phyloP scores from a whole-genome alignment of 2,888 invertebrate genomes.

The Ennomos fuscantarius region DNA sequence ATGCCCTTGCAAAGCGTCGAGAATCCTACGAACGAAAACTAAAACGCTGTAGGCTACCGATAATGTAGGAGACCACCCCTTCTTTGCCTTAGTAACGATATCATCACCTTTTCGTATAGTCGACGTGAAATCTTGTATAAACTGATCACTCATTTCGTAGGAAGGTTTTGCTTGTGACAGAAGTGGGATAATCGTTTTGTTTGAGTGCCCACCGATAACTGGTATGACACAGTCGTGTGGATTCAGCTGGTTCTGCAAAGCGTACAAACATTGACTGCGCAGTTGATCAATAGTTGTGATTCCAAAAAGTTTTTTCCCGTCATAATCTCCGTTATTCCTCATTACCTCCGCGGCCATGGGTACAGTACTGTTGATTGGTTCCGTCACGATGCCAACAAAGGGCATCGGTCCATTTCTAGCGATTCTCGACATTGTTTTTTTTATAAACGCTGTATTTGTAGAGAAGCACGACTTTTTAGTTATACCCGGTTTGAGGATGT shows the following conservation, averaged over 20 bases:
- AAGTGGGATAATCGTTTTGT: conserved; percentile 90
- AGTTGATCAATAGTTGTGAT: conserved; percentile 90
- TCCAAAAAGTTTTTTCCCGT: conserved; percentile 88
- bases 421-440: conserved; percentile 55
- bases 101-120: conserved; percentile 86
- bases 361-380: conserved; percentile 74
- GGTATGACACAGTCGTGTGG: conserved; percentile 89
- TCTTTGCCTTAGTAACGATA: conserved; percentile 86
- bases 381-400: conserved; percentile 72
- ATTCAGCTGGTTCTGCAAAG: conserved; percentile 86
- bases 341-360: conserved; percentile 78
- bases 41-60: conserved; percentile 88
- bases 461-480: conserved; percentile 86
- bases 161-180: conserved; percentile 88
- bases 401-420: conserved; percentile 64
- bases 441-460: conserved; percentile 70
- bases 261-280: conserved; percentile 90
- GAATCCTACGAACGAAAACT: conserved; percentile 83
- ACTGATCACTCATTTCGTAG: conserved; percentile 74
- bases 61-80: conserved; percentile 84
- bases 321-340: conserved; percentile 74
- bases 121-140: conserved; percentile 59
- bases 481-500: conserved; percentile 85
- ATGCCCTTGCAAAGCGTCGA: conserved; percentile 74
- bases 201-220: conserved; percentile 91